phyloP scores from a whole-genome alignment of 2,888 invertebrate genomes.

The Stenichneumon culpator region DNA sequence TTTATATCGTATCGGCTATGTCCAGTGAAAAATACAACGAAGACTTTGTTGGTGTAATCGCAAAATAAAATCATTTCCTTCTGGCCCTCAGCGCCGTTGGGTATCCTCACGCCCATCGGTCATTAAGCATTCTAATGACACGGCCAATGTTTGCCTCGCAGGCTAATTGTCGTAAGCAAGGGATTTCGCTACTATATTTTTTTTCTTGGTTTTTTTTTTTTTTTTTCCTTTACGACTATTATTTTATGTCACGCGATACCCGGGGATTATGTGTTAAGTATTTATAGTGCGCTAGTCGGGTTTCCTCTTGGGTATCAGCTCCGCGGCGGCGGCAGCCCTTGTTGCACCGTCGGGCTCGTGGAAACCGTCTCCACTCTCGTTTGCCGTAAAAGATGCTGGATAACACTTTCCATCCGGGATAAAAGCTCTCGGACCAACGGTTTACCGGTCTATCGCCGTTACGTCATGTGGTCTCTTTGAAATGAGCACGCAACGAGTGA shows the following conservation, averaged over 20 bases:
- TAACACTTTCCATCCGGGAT: slow-evolving; percentile 30
- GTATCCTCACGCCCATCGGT: background rate
- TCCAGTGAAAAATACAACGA: background rate
- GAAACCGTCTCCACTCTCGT: slow-evolving; percentile 45
- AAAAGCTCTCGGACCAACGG: slow-evolving; percentile 26
- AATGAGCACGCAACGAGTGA: slow-evolving; percentile 4
- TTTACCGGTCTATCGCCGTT: slow-evolving; percentile 6
- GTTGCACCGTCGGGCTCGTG: slow-evolving; percentile 36
- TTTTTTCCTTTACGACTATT: background rate
- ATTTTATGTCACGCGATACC: slow-evolving; percentile 19
- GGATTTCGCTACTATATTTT: background rate
- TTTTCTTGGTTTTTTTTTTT: background rate
- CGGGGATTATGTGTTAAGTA: slow-evolving; percentile 14
- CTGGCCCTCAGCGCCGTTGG: background rate
- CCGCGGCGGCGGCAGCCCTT: slow-evolving; percentile 34
- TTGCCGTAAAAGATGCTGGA: slow-evolving; percentile 41
- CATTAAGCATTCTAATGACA: slow-evolving; percentile 3
- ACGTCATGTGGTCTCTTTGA: slow-evolving; percentile 1
- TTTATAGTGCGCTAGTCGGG: background rate
- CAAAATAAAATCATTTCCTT: background rate
- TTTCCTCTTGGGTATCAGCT: slow-evolving; percentile 9
- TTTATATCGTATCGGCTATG: background rate
- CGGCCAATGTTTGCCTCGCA: background rate
- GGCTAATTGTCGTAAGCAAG: background rate
- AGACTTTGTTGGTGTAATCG: slow-evolving; percentile 47